Evolutionary conservation across 1,140 invertebrate species (phyloP).

Genomic region (Kradibia gibbosae): DNA sequence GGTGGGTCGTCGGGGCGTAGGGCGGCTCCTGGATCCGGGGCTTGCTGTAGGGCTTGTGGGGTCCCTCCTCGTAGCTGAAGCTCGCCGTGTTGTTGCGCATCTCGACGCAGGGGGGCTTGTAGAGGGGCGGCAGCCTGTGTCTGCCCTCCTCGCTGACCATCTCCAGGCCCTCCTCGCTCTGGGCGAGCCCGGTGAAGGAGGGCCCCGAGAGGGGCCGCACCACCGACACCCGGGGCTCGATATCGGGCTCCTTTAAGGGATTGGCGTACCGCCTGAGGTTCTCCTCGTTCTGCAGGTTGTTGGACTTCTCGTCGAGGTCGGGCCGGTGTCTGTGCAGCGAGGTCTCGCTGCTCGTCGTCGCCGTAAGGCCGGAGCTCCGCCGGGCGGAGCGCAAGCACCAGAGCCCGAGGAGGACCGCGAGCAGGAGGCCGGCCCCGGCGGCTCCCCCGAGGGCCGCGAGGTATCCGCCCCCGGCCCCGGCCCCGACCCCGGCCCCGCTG

Average conservation of each 20-base stretch:
- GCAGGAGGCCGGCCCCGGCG: conserved; percentile 62
- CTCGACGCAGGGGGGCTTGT: conserved; percentile 76
- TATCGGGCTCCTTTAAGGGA: conserved; percentile 75
- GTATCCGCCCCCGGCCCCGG: conserved; percentile 72
- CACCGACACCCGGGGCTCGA: conserved; percentile 74
- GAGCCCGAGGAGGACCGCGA: conserved; percentile 62
- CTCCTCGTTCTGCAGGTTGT: conserved; percentile 92
- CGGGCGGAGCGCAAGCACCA: conserved; percentile 66
- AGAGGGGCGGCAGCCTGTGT: conserved; percentile 75
- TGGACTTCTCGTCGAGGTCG: conserved; percentile 84
- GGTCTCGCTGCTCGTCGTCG: conserved; percentile 72
- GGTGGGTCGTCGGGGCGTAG: conserved; percentile 56
- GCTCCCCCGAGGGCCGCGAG: conserved; percentile 72
- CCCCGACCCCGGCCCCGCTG: conserved; percentile 72
- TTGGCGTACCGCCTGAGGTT: conserved; percentile 83
- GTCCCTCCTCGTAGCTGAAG: conserved; percentile 78
- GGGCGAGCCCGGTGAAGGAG: conserved; percentile 59
- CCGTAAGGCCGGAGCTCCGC: conserved; percentile 65
- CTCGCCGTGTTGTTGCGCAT: conserved; percentile 85
- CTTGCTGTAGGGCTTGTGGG: conserved; percentile 85
- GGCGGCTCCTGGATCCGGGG: conserved; percentile 75
- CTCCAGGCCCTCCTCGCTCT: conserved; percentile 76
- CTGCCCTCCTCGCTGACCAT: conserved; percentile 76
- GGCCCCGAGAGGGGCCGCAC: conserved; percentile 75
- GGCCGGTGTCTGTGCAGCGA: conserved; percentile 80